Base-by-base conservation (phyloP, 2,113 vertebrate species). In the Diadophis punctatus region DNA sequence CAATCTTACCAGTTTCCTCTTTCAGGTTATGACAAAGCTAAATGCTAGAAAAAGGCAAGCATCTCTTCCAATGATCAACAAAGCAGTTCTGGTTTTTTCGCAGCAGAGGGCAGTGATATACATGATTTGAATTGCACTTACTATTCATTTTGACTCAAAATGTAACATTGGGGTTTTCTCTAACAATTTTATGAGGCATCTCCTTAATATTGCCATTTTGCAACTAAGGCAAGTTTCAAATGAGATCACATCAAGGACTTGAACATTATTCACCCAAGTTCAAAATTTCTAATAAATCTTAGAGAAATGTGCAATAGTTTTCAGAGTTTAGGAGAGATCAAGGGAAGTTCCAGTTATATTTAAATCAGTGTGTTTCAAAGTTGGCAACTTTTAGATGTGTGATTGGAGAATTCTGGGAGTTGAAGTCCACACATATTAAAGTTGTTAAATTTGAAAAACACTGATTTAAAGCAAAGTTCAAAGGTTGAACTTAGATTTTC, bases 41-140 rank as follows among this genome's bases (percentile, higher is more conserved):
- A 16, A 25, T 20, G 39, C 30, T 46, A 8, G 22, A 1, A 34
- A 10, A 10, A 52, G 30, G 11, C 48, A 91, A 46, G 53, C 46
- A 7, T 43, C 8, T 43, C 5, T 6, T 51, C 3, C 39, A 3
- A n/a, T 22, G 12, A 46, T 39, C 16, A 51, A 49, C 23, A 58
- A 56, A 84, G 86, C n/a, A 89, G 20, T 63, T 91, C 68, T 86
- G 51, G 23, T 86, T 89, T 43, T n/a, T 22, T 86, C 63, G 48
- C 90, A 91, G 90, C n/a, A 89, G 93, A 89, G 87, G 68, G 93
- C 55, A 89, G 68, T 84, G 60, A 39, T 91, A 30, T 39, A 48
- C 46, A 60, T 25, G 20, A 27, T n/a, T 46, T 60, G 5, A 60
- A 23, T 16, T 48, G 27, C 49, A 90, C 14, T 85, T 89, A 25